A percentile compares a stretch with the other conserved stretches of the same genome.
These are phyloP conservation scores for Perca fluviatilis DNA, from an alignment of 2,113 vertebrate species.

Conservation along the genomic window DNA sequence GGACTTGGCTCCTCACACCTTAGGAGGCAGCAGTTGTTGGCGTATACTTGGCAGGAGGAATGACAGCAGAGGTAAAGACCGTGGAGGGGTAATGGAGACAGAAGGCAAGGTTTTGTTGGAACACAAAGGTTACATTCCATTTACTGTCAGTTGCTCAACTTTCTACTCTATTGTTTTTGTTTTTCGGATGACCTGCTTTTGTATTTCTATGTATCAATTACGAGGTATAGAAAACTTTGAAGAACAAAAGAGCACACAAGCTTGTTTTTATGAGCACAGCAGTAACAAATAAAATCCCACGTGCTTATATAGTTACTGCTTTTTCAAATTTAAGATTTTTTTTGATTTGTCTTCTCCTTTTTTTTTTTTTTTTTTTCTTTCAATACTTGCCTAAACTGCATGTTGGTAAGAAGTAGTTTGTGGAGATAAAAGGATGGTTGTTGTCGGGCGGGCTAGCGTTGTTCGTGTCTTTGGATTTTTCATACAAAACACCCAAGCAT, in stretches of 20 bases:
- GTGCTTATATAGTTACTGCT: constrained; percentile 71
- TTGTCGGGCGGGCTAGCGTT: constrained; percentile 68
- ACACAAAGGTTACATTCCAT: constrained; percentile 79
- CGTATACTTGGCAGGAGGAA: constrained; percentile 23
- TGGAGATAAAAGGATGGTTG: constrained; percentile 60
- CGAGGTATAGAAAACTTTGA: constrained; percentile 69
- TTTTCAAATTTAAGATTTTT: constrained; percentile 68
- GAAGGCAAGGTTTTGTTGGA: constrained; percentile 48
- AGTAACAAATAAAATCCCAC: constrained; percentile 52
- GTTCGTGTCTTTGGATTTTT: constrained; percentile 78
- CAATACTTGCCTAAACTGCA: constrained; percentile 78
- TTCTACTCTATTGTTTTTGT: constrained; percentile 48
- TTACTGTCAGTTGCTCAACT: constrained; percentile 71
- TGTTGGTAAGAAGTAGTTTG: constrained; percentile 76
- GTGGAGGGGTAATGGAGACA: constrained; percentile 15
- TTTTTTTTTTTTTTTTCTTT: constrained; percentile 68
- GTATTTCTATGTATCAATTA: constrained; percentile 74
- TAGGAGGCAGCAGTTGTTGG: constrained; percentile 24
- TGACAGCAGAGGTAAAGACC: constrained; percentile 23
- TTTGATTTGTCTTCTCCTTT: constrained; percentile 43
- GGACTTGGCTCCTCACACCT: constrained; percentile 10
- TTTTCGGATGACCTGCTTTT: constrained; percentile 66
- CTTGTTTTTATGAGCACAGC: constrained; percentile 74
- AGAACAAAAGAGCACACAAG: constrained; percentile 72
- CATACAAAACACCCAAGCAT: constrained; percentile 78